Evolutionary conservation across 2,113 vertebrate species (phyloP).

Genomic region (Erinaceus europaeus): DNA sequence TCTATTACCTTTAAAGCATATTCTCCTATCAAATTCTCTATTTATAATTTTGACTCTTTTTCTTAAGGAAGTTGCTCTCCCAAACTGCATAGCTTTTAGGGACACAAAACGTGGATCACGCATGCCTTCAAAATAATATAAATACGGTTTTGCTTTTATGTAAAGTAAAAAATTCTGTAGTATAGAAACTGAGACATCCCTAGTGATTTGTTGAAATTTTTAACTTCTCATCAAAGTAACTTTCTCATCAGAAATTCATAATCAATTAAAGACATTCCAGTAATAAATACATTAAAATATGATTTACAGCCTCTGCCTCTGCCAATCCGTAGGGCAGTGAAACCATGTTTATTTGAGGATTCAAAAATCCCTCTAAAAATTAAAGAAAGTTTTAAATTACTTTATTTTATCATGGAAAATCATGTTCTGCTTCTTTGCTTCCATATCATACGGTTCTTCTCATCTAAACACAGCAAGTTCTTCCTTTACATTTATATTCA

Average conservation of each 20-base stretch:
- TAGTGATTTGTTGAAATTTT: not conserved
- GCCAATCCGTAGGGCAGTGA: not conserved
- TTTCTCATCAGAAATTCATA: not conserved
- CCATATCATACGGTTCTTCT: slow-evolving; percentile 21
- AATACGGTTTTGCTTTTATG: not conserved
- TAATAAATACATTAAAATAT: slow-evolving; percentile 8
- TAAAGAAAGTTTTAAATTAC: slow-evolving; percentile 57
- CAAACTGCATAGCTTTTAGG: not conserved
- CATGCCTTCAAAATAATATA: slow-evolving; percentile 1
- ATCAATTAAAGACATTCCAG: not conserved
- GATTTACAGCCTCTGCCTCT: not conserved
- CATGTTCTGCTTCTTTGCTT: slow-evolving; percentile 33
- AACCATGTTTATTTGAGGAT: slow-evolving; percentile 33
- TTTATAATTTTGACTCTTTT: not conserved
- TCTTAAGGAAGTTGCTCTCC: not conserved
- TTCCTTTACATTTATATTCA: slow-evolving; percentile 64
- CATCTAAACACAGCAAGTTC: slow-evolving; percentile 44
- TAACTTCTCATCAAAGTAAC: slow-evolving; percentile 4
- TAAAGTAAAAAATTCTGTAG: slow-evolving; percentile 2
- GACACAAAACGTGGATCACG: not conserved
- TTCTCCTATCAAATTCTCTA: not conserved
- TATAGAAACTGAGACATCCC: too few relatives aligned
- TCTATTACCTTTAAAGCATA: not conserved
- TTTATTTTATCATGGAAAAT: slow-evolving; percentile 50
- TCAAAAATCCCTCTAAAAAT: slow-evolving; percentile 38